Evolutionary conservation across 2,888 invertebrate genomes (phyloP).

Genomic region (Cheilosia vulpina): DNA sequence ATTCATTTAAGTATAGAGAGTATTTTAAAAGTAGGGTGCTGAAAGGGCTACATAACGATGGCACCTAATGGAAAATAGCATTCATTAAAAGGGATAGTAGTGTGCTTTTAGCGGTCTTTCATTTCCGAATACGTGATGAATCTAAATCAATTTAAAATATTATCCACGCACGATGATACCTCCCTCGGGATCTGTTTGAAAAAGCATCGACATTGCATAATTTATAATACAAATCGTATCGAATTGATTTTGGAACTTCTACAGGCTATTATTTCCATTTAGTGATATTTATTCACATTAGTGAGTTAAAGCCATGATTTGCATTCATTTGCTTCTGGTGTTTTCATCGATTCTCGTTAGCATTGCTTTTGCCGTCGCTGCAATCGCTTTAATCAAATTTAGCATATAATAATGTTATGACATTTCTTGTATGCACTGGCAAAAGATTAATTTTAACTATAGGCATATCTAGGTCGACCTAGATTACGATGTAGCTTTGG

Average conservation of each 20-base stretch:
- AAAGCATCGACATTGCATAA: conserved; percentile 35
- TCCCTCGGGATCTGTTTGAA: conserved; percentile 25
- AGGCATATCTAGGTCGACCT: too few species aligned
- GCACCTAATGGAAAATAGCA: neutral
- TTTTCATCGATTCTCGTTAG: conserved; percentile 1
- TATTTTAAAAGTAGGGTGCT: too few species aligned
- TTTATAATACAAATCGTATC: conserved; percentile 34
- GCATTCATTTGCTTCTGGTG: conserved; percentile 35
- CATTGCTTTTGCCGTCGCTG: neutral
- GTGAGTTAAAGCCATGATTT: conserved; percentile 20
- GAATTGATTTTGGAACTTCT: conserved; percentile 37
- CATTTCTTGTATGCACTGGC: too few species aligned
- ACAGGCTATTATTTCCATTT: conserved; percentile 37
- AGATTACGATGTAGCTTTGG: too few species aligned
- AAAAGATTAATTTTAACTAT: too few species aligned
- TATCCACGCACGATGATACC: conserved; percentile 13
- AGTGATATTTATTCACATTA: conserved; percentile 18
- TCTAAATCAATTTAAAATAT: conserved; percentile 35
- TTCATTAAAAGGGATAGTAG: neutral
- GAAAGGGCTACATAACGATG: neutral
- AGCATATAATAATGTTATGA: neutral
- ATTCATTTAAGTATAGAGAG: too few species aligned
- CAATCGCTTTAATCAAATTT: conserved; percentile 11
- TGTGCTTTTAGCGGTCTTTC: neutral
- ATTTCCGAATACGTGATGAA: conserved; percentile 2